Percentiles rank a stretch among this genome's conserved stretches.
Evolutionary conservation across 2,888 invertebrate genomes (phyloP).

Genomic region (Ormyrus thymus): DNA sequence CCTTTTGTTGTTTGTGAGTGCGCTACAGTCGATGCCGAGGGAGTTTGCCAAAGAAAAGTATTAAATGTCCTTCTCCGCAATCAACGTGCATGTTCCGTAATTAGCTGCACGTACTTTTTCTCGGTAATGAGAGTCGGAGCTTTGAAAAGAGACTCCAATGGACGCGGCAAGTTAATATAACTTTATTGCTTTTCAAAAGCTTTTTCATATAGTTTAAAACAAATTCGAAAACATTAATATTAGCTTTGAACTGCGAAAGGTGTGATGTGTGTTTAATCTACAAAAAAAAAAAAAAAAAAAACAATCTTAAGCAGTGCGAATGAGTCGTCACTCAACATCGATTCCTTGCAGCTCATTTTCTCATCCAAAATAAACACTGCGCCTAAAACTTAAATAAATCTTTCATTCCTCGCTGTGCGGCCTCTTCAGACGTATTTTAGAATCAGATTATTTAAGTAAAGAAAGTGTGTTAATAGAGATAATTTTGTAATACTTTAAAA

Average conservation of each 20-base stretch:
- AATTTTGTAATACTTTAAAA: no score
- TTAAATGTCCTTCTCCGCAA: neutral
- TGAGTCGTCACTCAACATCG: constrained; percentile 43
- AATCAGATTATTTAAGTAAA: neutral
- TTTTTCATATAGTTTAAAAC: no score
- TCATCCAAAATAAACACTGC: constrained; percentile 47
- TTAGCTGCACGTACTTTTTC: no score
- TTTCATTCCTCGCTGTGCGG: neutral
- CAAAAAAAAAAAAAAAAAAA: constrained; percentile 30
- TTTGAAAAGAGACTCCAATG: no score
- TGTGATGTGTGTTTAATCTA: no score
- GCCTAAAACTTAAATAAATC: constrained; percentile 37
- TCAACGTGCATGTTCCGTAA: neutral
- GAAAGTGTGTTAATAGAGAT: neutral
- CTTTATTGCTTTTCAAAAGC: no score
- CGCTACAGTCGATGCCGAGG: neutral
- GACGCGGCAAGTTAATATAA: no score
- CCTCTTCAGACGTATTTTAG: constrained; percentile 19
- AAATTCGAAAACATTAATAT: no score
- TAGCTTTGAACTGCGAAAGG: no score
- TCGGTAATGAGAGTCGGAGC: no score
- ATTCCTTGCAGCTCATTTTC: constrained; percentile 32
- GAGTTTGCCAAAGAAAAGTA: neutral
- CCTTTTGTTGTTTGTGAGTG: neutral
- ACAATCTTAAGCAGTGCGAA: constrained; percentile 5